Percentiles rank a stretch among this genome's conserved stretches.
These are phyloP conservation scores for Yponomeuta malinellus DNA, from an alignment of 2,888 invertebrate species.

Conservation along the genomic window DNA sequence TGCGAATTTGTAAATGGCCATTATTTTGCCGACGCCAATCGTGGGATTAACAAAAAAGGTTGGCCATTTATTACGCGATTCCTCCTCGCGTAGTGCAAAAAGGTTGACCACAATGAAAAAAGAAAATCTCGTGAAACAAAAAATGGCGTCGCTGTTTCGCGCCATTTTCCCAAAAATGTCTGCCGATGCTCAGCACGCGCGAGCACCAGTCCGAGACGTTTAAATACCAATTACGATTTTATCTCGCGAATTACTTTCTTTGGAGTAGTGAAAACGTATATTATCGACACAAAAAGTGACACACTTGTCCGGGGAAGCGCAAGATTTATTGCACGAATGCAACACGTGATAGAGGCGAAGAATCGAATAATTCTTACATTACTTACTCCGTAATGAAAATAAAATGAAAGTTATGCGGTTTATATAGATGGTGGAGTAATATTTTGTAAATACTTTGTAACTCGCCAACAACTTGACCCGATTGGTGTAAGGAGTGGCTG, in stretches of 20 bases:
- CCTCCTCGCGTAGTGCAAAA: neutral
- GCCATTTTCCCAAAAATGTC: constrained; percentile 14
- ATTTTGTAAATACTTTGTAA: neutral
- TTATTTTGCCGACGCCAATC: neutral
- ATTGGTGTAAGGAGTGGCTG: too few species aligned
- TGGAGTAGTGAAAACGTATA: constrained; percentile 20
- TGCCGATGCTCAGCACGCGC: constrained; percentile 6
- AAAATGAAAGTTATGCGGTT: neutral
- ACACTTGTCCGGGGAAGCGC: constrained; percentile 15
- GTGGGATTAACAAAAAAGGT: neutral
- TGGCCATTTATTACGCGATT: neutral
- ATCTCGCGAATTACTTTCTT: constrained; percentile 20
- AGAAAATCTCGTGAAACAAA: neutral
- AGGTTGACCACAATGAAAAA: neutral
- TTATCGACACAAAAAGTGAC: constrained; percentile 17
- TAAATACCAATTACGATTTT: constrained; percentile 16
- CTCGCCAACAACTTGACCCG: too few species aligned
- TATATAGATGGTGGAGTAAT: neutral
- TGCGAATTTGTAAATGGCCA: neutral
- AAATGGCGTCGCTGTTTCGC: constrained; percentile 1
- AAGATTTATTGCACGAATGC: neutral
- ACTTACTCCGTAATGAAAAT: neutral
- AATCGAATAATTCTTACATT: constrained; percentile 1
- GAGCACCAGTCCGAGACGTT: constrained; percentile 10
- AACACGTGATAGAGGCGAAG: neutral